Base-by-base conservation (phyloP, 2,113 vertebrate species). In the Corythornis madagascariensis region DNA sequence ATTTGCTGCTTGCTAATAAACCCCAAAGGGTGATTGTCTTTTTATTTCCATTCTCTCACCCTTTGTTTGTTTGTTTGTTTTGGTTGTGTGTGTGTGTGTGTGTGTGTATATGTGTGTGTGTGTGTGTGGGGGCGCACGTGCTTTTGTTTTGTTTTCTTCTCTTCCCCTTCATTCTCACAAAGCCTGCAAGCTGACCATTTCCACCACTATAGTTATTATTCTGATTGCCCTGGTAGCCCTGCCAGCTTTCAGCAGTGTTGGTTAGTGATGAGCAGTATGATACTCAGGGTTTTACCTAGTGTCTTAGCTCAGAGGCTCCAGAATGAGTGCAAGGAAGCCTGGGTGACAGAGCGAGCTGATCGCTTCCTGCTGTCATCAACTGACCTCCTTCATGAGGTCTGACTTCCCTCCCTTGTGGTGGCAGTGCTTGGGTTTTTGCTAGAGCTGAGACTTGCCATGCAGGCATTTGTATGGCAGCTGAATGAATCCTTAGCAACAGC, bases 311-410 rank as follows among this genome's bases (percentile, higher is more conserved):
- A 38, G 47, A 53, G 48, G 17, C 17, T 94, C 35, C 9, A 16
- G 2, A 6, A 10, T 4, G 29, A 56, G 29, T 10, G 28, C 0
- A 2, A 63, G 31, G 53, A 78, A 56, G 10, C 10, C 45, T 79
- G 69, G 20, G 9, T 63, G 67, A 43, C 26, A 53, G 52, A 19
- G 19, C 26, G 70, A 50, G 5, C 3, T 28, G 28, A 16, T 56
- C 61, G 52, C 35, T 33, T 16, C 2, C 26, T 85, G 38, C 12
- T 38, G 0, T 28, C 25, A 16, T 6, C 1, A 1, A 10, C 29
- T 38, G 33, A 25, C 19, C 13, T 56, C 15, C 63, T 64, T n/a
- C 4, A 1, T 47, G 38, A 67, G 19, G 2, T 50, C 47, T 80
- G 48, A 24, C 48, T 47, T 65, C 11, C 4, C 59, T 55, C 31